Conservation (phyloP, 1,140 invertebrate species). For the Cotesia typhae region DNA sequence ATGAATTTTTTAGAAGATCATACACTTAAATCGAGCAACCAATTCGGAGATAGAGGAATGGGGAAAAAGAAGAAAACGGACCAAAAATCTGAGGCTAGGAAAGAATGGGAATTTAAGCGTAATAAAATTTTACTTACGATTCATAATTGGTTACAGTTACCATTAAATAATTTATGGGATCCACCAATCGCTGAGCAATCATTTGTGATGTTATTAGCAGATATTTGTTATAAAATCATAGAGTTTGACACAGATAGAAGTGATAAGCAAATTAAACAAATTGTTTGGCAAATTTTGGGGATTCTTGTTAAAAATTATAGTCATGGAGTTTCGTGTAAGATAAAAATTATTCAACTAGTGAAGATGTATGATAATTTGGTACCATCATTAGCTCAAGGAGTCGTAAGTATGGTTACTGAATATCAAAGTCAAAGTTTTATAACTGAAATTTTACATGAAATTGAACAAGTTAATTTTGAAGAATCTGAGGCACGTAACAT, state of each 20-base stretch:
- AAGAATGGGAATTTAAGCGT: conserved; percentile 69
- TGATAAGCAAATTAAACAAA: conserved; percentile 25
- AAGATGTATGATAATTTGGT: conserved; percentile 78
- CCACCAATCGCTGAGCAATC: conserved; percentile 84
- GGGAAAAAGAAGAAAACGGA: conserved; percentile 50
- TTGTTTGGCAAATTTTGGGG: conserved; percentile 75
- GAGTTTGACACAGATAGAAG: conserved; percentile 70
- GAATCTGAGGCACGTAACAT: conserved; percentile 72
- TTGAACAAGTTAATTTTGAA: conserved; percentile 70
- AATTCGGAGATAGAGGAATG: conserved; percentile 54
- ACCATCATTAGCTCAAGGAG: conserved; percentile 72
- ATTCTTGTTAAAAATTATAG: conserved; percentile 84
- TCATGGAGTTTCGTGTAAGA: conserved; percentile 74
- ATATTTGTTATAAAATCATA: conserved; percentile 79
- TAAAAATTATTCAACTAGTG: conserved; percentile 77
- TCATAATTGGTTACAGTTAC: conserved; percentile 72
- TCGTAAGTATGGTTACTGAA: conserved; percentile 72
- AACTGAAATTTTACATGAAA: conserved; percentile 78
- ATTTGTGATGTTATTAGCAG: conserved; percentile 73
- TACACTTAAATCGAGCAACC: conserved; percentile 42
- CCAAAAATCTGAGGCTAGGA: conserved; percentile 54
- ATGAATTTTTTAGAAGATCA: conserved; percentile 51
- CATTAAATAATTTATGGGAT: conserved; percentile 79
- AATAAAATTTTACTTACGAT: conserved; percentile 74
- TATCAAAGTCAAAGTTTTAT: conserved; percentile 73